A percentile compares a stretch with the other conserved stretches of the same genome.
These are phyloP conservation scores for Chondrilla cf. caribensis DNA, from an alignment of 37 sponge, comb jelly and placozoan species.

Conservation along the genomic window DNA sequence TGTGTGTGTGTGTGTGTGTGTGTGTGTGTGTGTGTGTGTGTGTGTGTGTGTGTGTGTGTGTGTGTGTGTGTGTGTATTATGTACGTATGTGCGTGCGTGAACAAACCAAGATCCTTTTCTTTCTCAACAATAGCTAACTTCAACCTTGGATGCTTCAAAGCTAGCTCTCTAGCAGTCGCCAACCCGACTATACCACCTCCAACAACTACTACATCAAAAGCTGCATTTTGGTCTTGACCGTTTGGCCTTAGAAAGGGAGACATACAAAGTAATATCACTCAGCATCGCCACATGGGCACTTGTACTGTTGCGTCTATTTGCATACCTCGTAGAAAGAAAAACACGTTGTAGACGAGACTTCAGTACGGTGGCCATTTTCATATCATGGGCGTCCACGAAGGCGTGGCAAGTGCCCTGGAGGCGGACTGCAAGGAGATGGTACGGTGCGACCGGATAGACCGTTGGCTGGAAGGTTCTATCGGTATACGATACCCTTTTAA, in stretches of 20 bases:
- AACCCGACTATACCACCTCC: slow-evolving; percentile 98
- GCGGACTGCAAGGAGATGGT: neutral
- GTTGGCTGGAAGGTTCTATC: too few relatives aligned
- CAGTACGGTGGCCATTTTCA: neutral
- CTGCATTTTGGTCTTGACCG: too few relatives aligned
- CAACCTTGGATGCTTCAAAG: slow-evolving; percentile 57
- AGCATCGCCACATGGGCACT: too few relatives aligned
- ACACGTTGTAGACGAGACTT: neutral
- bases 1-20: too few relatives aligned
- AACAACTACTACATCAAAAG: slow-evolving; percentile 83
- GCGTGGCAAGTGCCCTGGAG: neutral
- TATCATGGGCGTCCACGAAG: neutral
- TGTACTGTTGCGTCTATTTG: too few relatives aligned
- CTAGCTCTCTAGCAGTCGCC: slow-evolving; percentile 85
- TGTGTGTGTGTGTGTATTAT: too few relatives aligned
- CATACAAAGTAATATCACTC: too few relatives aligned
- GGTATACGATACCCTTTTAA: too few relatives aligned
- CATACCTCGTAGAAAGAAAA: neutral
- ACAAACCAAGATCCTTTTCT: slow-evolving; percentile 80
- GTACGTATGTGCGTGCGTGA: too few relatives aligned
- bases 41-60: too few relatives aligned
- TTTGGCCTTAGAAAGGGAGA: too few relatives aligned
- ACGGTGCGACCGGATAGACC: neutral
- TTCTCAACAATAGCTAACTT: slow-evolving; percentile 85
- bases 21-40: too few relatives aligned